Percentiles rank a stretch among this genome's conserved stretches.
phyloP scores from a whole-genome alignment of 2,888 invertebrate species.

The Sturmia bella region DNA sequence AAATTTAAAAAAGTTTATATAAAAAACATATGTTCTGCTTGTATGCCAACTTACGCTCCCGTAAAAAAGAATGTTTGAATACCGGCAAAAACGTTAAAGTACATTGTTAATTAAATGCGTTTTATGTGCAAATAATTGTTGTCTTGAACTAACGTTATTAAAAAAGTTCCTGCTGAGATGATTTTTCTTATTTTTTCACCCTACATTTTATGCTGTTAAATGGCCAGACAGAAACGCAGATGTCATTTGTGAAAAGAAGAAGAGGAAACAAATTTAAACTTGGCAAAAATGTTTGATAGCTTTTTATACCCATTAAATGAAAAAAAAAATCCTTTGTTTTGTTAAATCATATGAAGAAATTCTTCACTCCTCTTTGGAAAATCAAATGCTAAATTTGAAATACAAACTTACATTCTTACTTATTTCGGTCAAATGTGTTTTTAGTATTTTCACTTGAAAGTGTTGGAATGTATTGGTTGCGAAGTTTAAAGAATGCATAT shows the following conservation, averaged over 20 bases:
- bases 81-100: constrained; percentile 48
- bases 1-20: constrained; percentile 33
- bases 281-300: constrained; percentile 31
- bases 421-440: constrained; percentile 32
- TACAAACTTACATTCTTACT: neutral
- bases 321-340: constrained; percentile 35
- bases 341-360: neutral
- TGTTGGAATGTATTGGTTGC: constrained; percentile 14
- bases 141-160: constrained; percentile 64
- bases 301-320: neutral
- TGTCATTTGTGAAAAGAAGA: constrained; percentile 47
- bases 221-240: constrained; percentile 62
- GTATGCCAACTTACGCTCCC: constrained; percentile 26
- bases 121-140: constrained; percentile 67
- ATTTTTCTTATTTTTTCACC: constrained; percentile 25
- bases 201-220: constrained; percentile 10
- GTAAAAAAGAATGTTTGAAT: neutral
- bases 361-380: neutral
- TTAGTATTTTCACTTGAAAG: constrained; percentile 23
- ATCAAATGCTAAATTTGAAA: constrained; percentile 36
- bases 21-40: constrained; percentile 54
- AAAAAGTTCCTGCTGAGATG: constrained; percentile 26
- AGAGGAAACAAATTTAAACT: constrained; percentile 15
- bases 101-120: constrained; percentile 69
- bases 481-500: constrained; percentile 49